Percentiles rank a stretch among this genome's conserved stretches.
Conservation (phyloP, 2,797 vertebrate genomes). For the Poeciliopsis paucimaculata region DNA sequence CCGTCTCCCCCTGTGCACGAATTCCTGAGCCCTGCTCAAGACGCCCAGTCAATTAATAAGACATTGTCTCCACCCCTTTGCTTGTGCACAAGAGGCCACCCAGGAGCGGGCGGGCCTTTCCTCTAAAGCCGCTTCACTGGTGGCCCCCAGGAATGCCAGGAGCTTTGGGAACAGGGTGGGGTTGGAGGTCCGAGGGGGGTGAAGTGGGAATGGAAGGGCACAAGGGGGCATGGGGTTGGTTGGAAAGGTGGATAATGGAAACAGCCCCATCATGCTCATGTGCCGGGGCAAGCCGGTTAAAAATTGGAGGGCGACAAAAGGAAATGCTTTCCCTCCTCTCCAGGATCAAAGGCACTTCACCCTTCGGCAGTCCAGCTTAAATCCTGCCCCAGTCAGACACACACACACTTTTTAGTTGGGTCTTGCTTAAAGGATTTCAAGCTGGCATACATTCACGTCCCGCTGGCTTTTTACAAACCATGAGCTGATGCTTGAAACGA, state of each 20-base stretch:
- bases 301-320: conserved; percentile 78
- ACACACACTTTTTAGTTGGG: conserved; percentile 6
- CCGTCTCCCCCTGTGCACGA: conserved; percentile 55
- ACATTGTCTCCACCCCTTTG: conserved; percentile 85
- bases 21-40: conserved; percentile 82
- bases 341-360: conserved; percentile 69
- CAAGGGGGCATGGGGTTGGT: conserved; percentile 9
- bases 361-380: conserved; percentile 48
- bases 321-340: conserved; percentile 68
- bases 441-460: conserved; percentile 22
- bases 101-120: conserved; percentile 85
- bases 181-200: conserved; percentile 5
- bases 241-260: conserved; percentile 75
- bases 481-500: conserved; percentile 8
- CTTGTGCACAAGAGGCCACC: conserved; percentile 88
- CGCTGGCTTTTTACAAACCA: conserved; percentile 17
- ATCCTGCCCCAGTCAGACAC: conserved; percentile 23
- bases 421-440: conserved; percentile 9
- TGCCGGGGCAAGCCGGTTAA: conserved; percentile 73
- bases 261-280: conserved; percentile 76
- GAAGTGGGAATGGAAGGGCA: conserved; percentile 5
- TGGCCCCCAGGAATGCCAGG: conserved; percentile 92
- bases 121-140: conserved; percentile 95
- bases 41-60: conserved; percentile 89
- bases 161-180: conserved; percentile 72